Percentiles rank a stretch among this genome's conserved stretches.
These are phyloP conservation scores for Thera obeliscata DNA, from an alignment of 2,888 invertebrate genomes.

Conservation along the genomic window DNA sequence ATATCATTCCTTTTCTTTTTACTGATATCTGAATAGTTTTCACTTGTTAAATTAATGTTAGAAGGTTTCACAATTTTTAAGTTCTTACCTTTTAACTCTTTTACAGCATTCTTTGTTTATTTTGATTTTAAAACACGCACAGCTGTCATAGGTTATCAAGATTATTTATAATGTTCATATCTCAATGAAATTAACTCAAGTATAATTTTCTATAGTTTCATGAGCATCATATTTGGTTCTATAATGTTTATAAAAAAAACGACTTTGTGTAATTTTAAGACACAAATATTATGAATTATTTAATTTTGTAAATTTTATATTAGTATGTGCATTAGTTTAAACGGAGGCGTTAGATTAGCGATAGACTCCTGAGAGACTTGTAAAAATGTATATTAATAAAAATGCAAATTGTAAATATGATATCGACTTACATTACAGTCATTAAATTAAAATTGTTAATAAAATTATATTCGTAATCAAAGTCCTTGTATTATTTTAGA, in stretches of 20 bases:
- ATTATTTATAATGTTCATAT: constrained; percentile 11
- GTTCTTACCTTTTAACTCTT: background rate
- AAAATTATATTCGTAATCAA: constrained; percentile 84
- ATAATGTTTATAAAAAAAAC: background rate
- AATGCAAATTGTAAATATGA: constrained; percentile 80
- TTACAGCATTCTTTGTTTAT: constrained; percentile 24
- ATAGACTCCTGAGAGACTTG: constrained; percentile 66
- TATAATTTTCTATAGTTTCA: background rate
- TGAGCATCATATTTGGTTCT: background rate
- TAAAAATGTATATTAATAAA: constrained; percentile 80
- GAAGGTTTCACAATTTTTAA: background rate
- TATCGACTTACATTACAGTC: constrained; percentile 83
- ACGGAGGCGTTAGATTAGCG: constrained; percentile 44
- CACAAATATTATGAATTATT: constrained; percentile 31
- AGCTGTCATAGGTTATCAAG: constrained; percentile 19
- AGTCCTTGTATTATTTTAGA: constrained; percentile 61
- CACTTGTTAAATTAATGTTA: too few species aligned
- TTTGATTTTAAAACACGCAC: constrained; percentile 27
- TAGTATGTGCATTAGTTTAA: constrained; percentile 45
- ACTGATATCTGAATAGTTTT: too few species aligned
- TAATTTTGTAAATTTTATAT: constrained; percentile 49
- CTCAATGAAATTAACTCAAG: background rate
- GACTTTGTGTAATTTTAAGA: background rate
- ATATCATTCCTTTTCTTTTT: too few species aligned
- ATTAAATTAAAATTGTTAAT: constrained; percentile 84